Base-by-base conservation (phyloP, 2,113 vertebrate genomes). In the Pungitius pungitius region DNA sequence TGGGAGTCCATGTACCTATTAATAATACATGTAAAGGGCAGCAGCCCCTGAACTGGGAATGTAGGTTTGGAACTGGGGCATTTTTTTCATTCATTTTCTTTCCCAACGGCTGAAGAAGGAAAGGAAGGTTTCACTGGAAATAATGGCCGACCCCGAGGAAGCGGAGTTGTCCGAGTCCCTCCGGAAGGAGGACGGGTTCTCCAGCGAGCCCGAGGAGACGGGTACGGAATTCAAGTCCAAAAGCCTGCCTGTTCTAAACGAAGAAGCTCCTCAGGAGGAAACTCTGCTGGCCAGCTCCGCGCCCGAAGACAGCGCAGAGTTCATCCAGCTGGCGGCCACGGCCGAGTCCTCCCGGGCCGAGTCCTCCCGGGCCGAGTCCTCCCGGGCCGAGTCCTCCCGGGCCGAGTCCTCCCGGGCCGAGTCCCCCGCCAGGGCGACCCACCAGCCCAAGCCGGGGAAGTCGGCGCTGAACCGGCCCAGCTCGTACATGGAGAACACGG, bases 201-300 rank as follows among this genome's bases (percentile, higher is more conserved):
- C 90, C 67, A 87, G 88, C 14, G 84, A 88, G 78, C 37, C 35
- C 7, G 90, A 91, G 66, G 91, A 93, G 3, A 68, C 82, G 0
- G 77, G 69, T 1, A 59, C 81, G 2, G 69, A 78, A 72, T 83
- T 90, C n/a, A 92, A 94, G 87, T 95, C 93, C 1, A 92, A 90
- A 83, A 96, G 95, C 90, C 90, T 95, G 54, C 95, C 95, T 0
- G 70, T 81, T 18, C 87, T 96, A 60, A 94, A 87, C 61, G 94
- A 93, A 45, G 84, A 80, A 0, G 78, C 18, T 4, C 88, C 81
- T 14, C 86, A 84, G 7, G 81, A 83, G 82, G 89, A 92, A 37
- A 85, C 83, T 10, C 30, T 82, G 11, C 73, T 91, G 62, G 61
- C 87, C 4, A 51, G 85, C 45, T 90, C 92, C 2, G 82, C 51